Evolutionary conservation across 1,140 invertebrate genomes (phyloP).

Genomic region (Procambarus clarkii): DNA sequence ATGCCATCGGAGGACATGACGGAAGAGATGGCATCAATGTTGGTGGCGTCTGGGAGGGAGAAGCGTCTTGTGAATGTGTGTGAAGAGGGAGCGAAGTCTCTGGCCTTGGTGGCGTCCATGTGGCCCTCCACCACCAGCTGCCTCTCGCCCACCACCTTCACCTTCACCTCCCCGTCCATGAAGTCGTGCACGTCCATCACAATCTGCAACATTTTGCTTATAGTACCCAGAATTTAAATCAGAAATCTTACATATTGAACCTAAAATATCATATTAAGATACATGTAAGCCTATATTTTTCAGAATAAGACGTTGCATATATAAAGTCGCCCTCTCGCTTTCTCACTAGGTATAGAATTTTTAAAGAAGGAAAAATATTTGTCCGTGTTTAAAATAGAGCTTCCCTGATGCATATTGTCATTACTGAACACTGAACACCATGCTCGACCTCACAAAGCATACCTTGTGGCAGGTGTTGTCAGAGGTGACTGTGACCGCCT

Average conservation of each 20-base stretch:
- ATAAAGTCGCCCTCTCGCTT: too few species aligned
- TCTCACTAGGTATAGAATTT: too few species aligned
- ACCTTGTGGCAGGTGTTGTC: constrained; percentile 52
- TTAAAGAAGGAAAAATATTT: too few species aligned
- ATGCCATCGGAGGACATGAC: constrained; percentile 46
- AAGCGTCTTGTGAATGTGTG: constrained; percentile 26
- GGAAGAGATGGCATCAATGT: constrained; percentile 51
- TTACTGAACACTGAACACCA: not conserved
- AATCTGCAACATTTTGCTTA: constrained; percentile 10
- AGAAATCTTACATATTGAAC: not conserved
- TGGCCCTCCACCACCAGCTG: constrained; percentile 48
- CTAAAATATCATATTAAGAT: not conserved
- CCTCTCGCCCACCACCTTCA: constrained; percentile 33
- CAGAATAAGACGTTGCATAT: too few species aligned
- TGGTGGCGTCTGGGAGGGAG: constrained; percentile 20
- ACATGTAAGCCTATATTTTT: too few species aligned
- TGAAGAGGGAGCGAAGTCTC: not conserved
- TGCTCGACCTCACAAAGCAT: not conserved
- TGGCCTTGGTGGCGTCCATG: not conserved
- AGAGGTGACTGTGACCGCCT: constrained; percentile 35
- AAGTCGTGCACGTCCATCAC: constrained; percentile 45
- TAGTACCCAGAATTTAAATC: not conserved
- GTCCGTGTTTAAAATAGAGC: too few species aligned
- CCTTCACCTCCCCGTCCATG: constrained; percentile 41
- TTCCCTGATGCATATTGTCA: not conserved